Base-by-base conservation (phyloP, 1,140 invertebrate species). In the Saccostrea cuccullata region DNA sequence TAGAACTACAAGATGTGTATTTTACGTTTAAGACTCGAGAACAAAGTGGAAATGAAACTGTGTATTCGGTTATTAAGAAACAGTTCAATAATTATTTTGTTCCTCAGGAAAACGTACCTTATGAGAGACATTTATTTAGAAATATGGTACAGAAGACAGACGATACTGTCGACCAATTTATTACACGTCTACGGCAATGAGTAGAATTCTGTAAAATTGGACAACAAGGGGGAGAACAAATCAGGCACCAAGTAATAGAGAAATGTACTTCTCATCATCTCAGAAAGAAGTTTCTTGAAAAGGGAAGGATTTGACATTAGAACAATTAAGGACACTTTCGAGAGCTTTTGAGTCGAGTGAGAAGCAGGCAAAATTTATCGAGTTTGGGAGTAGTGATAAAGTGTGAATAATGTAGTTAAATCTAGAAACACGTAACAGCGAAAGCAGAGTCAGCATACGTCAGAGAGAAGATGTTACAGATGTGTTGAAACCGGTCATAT, bases 121-220 rank as follows among this genome's bases (percentile, higher is more conserved):
- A 82, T 40, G 84, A 90, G 23, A 86, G 88, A 85, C 82, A 86
- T 40, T 13, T 88, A 30, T 91, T 91, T 85, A 47, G 86, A 47
- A 73, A 83, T 40, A 60, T 86, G n/a, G 60, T 56, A 15, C 89
- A 89, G 60, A 84, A 40, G 3, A 5, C 55, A 55, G 56, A 56
- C 70, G 88, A 91, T 73, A 85, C 83, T 4, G 55, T 85, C 23
- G 36, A 67, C 55, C 17, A 77, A 55, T 90, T 82, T 83, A 36
- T 86, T 1, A 89, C 89, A 9, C 86, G 89, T 82, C 55, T 91
- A 36, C 26, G 86, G 40, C 70, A 82, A 55, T 8, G 82, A 26
- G 88, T 85, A 9, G 70, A 47, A 17, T 73, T 56, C 17, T 91
- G 87, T 88, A 77, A 90, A 26, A 89, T 90, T 55, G 70, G 64